Percentiles rank a stretch among this genome's conserved stretches.
Evolutionary conservation across 2,888 invertebrate genomes (phyloP).

Genomic region (Chrysopilus asiliformis): DNA sequence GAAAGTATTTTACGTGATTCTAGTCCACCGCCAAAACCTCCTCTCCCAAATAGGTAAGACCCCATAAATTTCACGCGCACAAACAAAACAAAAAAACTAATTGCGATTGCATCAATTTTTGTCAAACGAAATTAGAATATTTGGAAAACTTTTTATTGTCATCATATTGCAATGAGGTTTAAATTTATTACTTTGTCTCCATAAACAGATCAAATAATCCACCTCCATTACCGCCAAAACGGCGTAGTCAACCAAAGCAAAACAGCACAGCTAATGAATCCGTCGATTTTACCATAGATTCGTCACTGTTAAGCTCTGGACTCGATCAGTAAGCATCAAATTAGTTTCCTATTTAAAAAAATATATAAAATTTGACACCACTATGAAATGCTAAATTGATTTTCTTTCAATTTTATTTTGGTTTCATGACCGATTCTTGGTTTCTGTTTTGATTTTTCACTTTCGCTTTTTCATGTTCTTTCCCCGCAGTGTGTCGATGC

Average conservation of each 20-base stretch:
- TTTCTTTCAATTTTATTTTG: no score
- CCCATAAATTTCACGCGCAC: no score
- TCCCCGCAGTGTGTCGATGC: conserved; percentile 44
- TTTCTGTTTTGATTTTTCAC: neutral
- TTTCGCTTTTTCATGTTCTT: neutral
- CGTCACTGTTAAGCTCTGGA: conserved; percentile 49
- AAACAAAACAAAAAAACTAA: no score
- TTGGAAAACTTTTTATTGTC: neutral
- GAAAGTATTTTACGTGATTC: conserved; percentile 63
- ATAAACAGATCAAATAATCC: conserved; percentile 45
- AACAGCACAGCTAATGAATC: conserved; percentile 31
- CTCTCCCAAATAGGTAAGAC: conserved; percentile 66
- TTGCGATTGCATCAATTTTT: no score
- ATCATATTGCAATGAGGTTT: no score
- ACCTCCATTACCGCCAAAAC: conserved; percentile 68
- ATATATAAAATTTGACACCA: neutral
- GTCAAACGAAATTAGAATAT: no score
- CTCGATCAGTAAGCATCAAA: conserved; percentile 40
- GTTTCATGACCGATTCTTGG: no score
- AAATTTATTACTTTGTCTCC: no score
- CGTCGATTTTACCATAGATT: conserved; percentile 33
- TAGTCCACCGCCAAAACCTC: conserved; percentile 78
- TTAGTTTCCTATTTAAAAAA: no score
- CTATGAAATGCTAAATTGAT: no score
- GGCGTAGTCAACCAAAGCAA: conserved; percentile 39